Conservation (phyloP, 2,797 vertebrate species). For the Gallirallus australis region DNA sequence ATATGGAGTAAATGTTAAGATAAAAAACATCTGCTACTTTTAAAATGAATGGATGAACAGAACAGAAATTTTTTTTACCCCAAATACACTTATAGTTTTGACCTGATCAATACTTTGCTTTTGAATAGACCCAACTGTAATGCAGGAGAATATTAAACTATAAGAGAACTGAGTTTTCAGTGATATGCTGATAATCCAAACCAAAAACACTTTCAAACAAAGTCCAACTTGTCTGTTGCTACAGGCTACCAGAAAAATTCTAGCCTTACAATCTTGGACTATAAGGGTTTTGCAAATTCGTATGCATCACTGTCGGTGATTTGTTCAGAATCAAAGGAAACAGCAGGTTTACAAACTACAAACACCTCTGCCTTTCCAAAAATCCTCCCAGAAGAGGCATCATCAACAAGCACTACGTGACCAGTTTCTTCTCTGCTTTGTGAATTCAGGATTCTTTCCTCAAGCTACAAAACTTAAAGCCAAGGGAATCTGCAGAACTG, state of each 20-base stretch:
- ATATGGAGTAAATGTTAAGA: slow-evolving; percentile 77
- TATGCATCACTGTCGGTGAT: neutral
- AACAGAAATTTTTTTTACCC: slow-evolving; percentile 40
- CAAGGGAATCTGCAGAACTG: neutral
- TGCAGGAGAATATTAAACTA: neutral
- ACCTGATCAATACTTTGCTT: slow-evolving; percentile 61
- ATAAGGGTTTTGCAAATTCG: neutral
- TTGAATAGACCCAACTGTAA: slow-evolving; percentile 25
- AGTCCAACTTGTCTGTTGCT: neutral
- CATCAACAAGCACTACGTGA: neutral
- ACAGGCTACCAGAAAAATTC: neutral
- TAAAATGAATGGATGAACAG: slow-evolving; percentile 66
- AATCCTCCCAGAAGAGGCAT: neutral
- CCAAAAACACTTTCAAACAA: neutral
- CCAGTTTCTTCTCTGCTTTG: neutral
- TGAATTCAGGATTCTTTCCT: neutral
- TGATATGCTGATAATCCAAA: neutral
- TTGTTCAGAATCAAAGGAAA: slow-evolving; percentile 1
- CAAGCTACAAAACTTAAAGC: neutral
- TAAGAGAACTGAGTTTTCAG: neutral
- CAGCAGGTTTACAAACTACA: neutral
- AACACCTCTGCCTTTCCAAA: neutral
- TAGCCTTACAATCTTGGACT: neutral
- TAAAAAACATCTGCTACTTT: slow-evolving; percentile 82
- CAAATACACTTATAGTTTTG: slow-evolving; percentile 56